Base-by-base conservation (phyloP, 2,797 vertebrate species). In the Neosalanx taihuensis region DNA sequence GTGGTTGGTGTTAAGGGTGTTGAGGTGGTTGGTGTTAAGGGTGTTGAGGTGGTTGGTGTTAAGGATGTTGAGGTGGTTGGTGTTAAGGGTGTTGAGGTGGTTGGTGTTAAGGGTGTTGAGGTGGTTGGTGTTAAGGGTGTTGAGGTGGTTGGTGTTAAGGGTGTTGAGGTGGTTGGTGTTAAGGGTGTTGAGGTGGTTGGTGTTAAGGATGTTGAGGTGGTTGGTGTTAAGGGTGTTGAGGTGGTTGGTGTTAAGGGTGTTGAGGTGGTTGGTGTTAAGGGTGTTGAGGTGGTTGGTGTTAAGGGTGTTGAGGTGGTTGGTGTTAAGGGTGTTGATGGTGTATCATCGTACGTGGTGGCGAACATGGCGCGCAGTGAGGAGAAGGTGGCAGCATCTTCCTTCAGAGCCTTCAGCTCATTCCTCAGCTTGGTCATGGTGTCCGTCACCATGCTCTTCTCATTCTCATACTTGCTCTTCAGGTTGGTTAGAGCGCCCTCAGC, bases 351-450 rank as follows among this genome's bases (percentile, higher is more conserved):
- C 87, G 92, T 93, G 51, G 51, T 56, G 51, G 51, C 51, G 18
- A 56, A 56, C 97, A 99, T 95, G 70, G 97, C 95, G 84, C 97
- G 91, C 72, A 99, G 90, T 71, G 97, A 98, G 61, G 97, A 99
- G 93, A 99, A 99, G 6, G 97, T 99, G 75, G 97, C 97, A 0
- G 97, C 96, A 15, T 99, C 97, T 88, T 99, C 97, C 83, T 95
- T 98, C 80, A 99, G 87, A 70, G 96, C 97, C 86, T 98, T 99
- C 60, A 99, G 88, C 81, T 99, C 97, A 0, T 98, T 99, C 80
- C 97, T 93, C 33, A 99, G 92, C 85, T 97, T 99, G 70, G 87
- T 97, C 96, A 99, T 99, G 1, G 97, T 96, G 86, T 96, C 94
- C 0, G 95, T 99, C 85, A 99, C 97, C 95, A 98, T 96, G 3